A percentile compares a stretch with the other conserved stretches of the same genome.
Evolutionary conservation across 92 coral and sea anemone genomes (phyloP).

Genomic region (Zoanthus sociatus): DNA sequence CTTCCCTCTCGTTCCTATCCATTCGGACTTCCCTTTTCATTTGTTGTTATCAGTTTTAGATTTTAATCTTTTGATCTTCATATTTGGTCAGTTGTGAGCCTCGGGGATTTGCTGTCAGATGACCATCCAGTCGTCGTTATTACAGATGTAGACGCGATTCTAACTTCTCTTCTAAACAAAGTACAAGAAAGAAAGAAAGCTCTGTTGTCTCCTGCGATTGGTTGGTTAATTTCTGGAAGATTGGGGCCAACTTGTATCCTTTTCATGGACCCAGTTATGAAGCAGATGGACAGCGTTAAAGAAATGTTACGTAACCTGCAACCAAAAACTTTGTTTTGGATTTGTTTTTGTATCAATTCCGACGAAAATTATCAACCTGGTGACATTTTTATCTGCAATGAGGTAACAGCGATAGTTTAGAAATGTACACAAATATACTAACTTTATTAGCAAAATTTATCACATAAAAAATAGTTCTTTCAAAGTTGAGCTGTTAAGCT

Average conservation of each 20-base stretch:
- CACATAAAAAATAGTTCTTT: no score
- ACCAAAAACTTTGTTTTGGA: slow-evolving; percentile 14
- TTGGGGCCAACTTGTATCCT: slow-evolving; percentile 8
- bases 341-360: not conserved
- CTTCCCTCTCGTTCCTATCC: no score
- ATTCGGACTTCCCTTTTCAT: no score
- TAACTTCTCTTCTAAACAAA: not conserved
- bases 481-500: no score
- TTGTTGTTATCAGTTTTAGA: no score
- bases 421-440: no score
- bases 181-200: not conserved
- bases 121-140: slow-evolving; percentile 1
- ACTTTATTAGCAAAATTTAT: no score
- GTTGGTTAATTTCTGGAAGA: slow-evolving; percentile 21
- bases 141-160: not conserved
- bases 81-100: not conserved
- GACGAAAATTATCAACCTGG: not conserved
- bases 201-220: slow-evolving; percentile 3
- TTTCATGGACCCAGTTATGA: not conserved
- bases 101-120: not conserved
- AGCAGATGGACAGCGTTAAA: not conserved
- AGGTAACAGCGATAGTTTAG: not conserved
- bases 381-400: slow-evolving; percentile 30
- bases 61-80: not conserved
- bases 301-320: not conserved